Evolutionary conservation across 2,113 vertebrate species (phyloP).

Genomic region (Morone saxatilis): DNA sequence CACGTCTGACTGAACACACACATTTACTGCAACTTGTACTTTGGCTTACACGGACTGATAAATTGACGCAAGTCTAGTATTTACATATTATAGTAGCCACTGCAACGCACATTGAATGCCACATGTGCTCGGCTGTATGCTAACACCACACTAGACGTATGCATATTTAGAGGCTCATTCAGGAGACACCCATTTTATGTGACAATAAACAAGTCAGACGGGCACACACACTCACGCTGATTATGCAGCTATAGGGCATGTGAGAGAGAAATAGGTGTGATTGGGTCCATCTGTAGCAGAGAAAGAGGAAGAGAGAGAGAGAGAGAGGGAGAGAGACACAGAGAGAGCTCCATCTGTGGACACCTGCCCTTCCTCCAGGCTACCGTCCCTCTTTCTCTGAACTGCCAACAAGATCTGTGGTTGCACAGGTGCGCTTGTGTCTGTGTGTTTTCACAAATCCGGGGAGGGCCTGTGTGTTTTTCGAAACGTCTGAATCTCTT

Average conservation of each 20-base stretch:
- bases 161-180: constrained; percentile 54
- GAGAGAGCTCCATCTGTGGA: constrained; percentile 78
- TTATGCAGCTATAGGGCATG: constrained; percentile 68
- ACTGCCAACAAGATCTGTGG: constrained; percentile 76
- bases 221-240: constrained; percentile 25
- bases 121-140: constrained; percentile 11
- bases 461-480: constrained; percentile 18
- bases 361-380: constrained; percentile 78
- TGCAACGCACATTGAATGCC: constrained; percentile 28
- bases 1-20: neutral
- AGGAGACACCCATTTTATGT: constrained; percentile 47
- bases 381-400: constrained; percentile 57
- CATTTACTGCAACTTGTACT: neutral
- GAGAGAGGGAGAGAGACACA: constrained; percentile 39
- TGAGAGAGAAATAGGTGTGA: constrained; percentile 81
- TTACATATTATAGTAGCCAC: neutral
- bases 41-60: neutral
- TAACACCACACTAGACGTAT: neutral
- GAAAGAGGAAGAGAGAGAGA: constrained; percentile 15
- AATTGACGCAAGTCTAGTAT: neutral
- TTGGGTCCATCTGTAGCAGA: constrained; percentile 78
- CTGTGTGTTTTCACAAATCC: constrained; percentile 43
- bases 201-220: constrained; percentile 60
- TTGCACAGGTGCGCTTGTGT: constrained; percentile 65
- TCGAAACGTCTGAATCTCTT: constrained; percentile 6